Evolutionary conservation across 2,113 vertebrate species (phyloP).

Genomic region (Desmodus rotundus): DNA sequence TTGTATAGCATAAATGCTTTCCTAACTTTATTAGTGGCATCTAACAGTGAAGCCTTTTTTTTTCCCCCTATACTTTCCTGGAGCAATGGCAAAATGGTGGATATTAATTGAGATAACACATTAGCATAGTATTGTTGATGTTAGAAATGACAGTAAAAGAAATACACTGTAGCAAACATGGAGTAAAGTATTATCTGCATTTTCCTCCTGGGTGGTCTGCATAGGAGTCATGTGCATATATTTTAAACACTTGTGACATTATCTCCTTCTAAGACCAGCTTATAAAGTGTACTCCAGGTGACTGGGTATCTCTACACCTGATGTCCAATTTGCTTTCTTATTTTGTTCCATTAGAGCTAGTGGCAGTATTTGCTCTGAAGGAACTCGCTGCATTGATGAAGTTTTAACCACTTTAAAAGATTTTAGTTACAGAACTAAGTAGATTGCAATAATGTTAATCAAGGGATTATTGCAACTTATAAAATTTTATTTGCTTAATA

Average conservation of each 20-base stretch:
- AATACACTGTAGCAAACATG: background rate
- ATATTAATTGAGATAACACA: background rate
- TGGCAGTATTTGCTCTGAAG: background rate
- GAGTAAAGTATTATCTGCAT: background rate
- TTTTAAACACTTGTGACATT: background rate
- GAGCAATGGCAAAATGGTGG: background rate
- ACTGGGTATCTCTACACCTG: background rate
- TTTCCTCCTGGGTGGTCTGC: background rate
- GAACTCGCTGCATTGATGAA: constrained; percentile 21
- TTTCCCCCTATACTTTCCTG: background rate
- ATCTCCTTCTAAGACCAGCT: background rate
- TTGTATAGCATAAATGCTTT: background rate
- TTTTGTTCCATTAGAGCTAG: background rate
- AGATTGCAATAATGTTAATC: background rate
- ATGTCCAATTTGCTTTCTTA: background rate
- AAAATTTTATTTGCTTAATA: constrained; percentile 15
- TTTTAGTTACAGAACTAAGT: constrained; percentile 9
- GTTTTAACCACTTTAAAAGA: background rate
- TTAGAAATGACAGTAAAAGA: background rate
- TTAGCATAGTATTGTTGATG: background rate
- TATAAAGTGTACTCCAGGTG: background rate
- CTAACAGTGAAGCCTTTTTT: background rate
- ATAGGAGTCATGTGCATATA: background rate
- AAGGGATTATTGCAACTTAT: background rate
- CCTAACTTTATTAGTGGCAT: background rate